Conservation (phyloP, 2,113 vertebrate genomes). For the Cheirogaleus medius region DNA sequence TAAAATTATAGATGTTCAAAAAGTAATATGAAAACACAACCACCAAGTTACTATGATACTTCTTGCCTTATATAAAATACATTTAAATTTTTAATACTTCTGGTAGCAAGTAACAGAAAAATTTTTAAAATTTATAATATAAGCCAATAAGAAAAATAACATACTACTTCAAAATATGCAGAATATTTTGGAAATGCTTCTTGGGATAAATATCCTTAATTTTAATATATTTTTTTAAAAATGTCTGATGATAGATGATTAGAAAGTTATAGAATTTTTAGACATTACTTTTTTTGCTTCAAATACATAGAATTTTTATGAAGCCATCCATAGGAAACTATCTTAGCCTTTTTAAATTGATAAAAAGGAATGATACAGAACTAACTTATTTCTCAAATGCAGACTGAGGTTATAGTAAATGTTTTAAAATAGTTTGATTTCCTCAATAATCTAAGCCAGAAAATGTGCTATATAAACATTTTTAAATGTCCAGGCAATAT, state of each 20-base stretch:
- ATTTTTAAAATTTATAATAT: neutral
- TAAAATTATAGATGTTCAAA: neutral
- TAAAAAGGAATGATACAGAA: neutral
- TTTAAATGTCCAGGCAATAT: constrained; percentile 24
- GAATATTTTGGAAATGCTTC: neutral
- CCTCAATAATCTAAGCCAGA: neutral
- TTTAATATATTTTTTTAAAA: neutral
- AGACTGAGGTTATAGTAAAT: neutral
- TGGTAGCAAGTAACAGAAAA: neutral
- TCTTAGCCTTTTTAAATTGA: neutral
- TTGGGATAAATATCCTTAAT: neutral
- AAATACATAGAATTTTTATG: neutral
- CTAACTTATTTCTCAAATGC: neutral
- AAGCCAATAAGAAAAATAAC: neutral
- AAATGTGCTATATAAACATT: constrained; percentile 49
- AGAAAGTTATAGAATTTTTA: neutral
- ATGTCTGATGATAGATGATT: neutral
- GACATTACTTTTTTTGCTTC: neutral
- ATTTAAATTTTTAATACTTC: neutral
- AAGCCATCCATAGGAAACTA: neutral
- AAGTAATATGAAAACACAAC: neutral
- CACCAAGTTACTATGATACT: neutral
- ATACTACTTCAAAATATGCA: neutral
- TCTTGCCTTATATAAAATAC: neutral
- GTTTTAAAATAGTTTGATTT: constrained; percentile 26